Evolutionary conservation across 2,113 vertebrate species (phyloP), one percentile per base, ranked within the genome.

Genomic region (Pachypanchax playfairii): DNA sequence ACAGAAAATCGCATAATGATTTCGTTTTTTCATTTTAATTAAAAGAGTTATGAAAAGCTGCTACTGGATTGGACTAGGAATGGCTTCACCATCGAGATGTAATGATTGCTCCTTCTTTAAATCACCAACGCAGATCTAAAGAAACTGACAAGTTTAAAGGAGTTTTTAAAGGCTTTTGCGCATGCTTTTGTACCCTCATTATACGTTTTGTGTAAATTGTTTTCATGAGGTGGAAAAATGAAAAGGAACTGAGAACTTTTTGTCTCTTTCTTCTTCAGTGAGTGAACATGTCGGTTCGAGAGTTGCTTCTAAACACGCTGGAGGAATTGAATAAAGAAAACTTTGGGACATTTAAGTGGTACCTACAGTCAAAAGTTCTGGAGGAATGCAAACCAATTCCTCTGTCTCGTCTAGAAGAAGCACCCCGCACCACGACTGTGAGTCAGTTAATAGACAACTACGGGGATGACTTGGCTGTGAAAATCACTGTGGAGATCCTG

Each of bases 311-410:
- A 0, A 14, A 29, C 0, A 33, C 15, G 33, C 70, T 89, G 38
- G 64, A 82, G 0, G 20, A 71, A 0, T 35, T 88, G 12, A 0
- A 0, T 1, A 0, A 46, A 0, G 5, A 33, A 0, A 21, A 85
- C 1, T 76, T 85, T 0, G 2, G 53, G 0, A 49, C 0, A 0
- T 68, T 89, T 22, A 56, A 79, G 48, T 87, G 41, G 54, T 24
- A 21, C 25, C 79, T 84, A 1, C 0, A 0, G 0, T 1, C n/a
- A 0, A 0, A 4, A 0, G 1, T 39, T 5, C 1, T 71, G 33
- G 46, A 57, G 0, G 1, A 11, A 20, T 79, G 52, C 22, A 15
- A 8, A 1, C 55, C 65, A 2, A 59, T 90, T 42, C 31, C 52
- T 0, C 20, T 0, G 25, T 0, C 6, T 22, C 10, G 0, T 7